These are phyloP conservation scores for Triplophysa yarkandensis DNA, from an alignment of 2,797 vertebrate species.

Conservation along the genomic window DNA sequence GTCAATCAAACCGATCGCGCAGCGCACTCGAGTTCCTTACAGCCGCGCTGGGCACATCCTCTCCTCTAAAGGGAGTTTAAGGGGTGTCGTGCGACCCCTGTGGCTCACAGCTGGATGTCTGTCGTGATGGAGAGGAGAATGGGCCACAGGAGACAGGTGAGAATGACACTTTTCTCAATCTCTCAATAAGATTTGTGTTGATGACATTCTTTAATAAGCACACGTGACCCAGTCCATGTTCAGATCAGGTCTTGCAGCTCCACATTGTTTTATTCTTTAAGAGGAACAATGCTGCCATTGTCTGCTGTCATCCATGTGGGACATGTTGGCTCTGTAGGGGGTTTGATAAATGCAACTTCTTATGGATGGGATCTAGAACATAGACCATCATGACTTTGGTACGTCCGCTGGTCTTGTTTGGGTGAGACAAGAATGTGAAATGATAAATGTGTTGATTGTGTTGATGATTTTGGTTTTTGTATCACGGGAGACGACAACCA, in stretches of 20 bases:
- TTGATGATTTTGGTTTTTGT: too few species aligned
- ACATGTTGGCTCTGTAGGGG: too few species aligned
- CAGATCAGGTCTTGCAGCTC: not conserved
- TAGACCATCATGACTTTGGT: not conserved
- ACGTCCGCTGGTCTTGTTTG: not conserved
- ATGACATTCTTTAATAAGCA: too few species aligned
- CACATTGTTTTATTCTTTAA: not conserved
- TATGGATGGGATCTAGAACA: too few species aligned
- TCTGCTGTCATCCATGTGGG: not conserved
- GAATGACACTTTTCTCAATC: too few species aligned
- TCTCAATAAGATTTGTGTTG: too few species aligned
- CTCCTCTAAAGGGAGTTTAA: not conserved
- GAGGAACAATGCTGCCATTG: not conserved
- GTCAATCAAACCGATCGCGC: slow-evolving; percentile 1
- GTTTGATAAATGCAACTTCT: too few species aligned
- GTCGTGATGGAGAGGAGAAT: slow-evolving; percentile 1
- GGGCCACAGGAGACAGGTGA: slow-evolving; percentile 49
- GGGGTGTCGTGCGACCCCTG: too few species aligned
- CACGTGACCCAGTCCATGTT: not conserved
- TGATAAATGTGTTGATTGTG: too few species aligned
- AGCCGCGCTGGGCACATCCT: not conserved
- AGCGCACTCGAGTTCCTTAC: slow-evolving; percentile 11
- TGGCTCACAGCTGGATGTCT: slow-evolving; percentile 15
- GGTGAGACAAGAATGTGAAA: too few species aligned
- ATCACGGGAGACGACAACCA: too few species aligned